A percentile compares a stretch with the other conserved stretches of the same genome.
These are phyloP conservation scores for Engraulis encrasicolus DNA, from an alignment of 2,113 vertebrate species.

Conservation along the genomic window DNA sequence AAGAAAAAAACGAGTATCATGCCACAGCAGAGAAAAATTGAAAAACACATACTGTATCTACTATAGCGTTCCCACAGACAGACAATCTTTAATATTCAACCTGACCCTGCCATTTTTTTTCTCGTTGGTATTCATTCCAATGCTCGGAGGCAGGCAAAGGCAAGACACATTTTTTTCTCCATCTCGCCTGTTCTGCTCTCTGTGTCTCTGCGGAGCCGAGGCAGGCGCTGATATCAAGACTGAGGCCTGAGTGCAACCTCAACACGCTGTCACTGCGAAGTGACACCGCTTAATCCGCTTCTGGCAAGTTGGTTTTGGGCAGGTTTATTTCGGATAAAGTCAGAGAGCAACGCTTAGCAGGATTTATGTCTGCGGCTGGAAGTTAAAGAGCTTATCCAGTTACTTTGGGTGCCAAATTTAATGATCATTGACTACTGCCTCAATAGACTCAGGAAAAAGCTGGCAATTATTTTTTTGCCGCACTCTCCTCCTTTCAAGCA, in stretches of 20 bases:
- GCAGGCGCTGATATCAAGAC: background rate
- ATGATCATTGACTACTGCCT: constrained; percentile 38
- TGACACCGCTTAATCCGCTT: constrained; percentile 31
- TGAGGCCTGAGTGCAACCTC: constrained; percentile 5
- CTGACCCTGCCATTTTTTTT: background rate
- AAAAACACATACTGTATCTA: background rate
- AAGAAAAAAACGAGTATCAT: too few relatives aligned
- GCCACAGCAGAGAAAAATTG: too few relatives aligned
- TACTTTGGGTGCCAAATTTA: constrained; percentile 41
- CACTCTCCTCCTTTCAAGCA: background rate
- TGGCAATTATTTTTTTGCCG: constrained; percentile 43
- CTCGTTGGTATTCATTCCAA: background rate
- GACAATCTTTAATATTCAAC: background rate
- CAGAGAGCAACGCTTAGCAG: constrained; percentile 34
- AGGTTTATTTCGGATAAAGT: constrained; percentile 36
- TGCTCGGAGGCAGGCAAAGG: background rate
- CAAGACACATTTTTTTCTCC: background rate
- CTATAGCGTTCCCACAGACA: background rate
- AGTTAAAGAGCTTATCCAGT: constrained; percentile 52
- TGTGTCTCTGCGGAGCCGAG: background rate
- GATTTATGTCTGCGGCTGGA: constrained; percentile 56
- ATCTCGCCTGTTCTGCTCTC: background rate
- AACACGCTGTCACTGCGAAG: background rate
- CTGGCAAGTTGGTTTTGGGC: constrained; percentile 28
- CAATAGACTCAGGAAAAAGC: constrained; percentile 52